A percentile compares a stretch with the other conserved stretches of the same genome.
Conservation (phyloP, 2,888 invertebrate genomes). For the Orthosia incerta region DNA sequence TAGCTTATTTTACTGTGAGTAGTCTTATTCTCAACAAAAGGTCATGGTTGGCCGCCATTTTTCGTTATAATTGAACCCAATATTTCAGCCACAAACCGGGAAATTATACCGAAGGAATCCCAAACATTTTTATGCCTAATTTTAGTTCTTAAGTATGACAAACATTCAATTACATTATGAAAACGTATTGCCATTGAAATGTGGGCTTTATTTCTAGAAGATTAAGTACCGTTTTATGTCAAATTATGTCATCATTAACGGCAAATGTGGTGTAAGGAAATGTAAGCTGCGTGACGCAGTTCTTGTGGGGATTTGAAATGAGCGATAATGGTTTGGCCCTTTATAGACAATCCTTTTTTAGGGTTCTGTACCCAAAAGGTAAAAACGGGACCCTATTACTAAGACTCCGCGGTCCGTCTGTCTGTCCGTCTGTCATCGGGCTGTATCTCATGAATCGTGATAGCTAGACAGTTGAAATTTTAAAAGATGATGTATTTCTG, state of each 20-base stretch:
- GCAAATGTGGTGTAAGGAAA: constrained; percentile 64
- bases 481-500: too few relatives aligned
- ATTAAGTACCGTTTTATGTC: constrained; percentile 58
- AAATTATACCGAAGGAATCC: constrained; percentile 42
- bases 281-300: constrained; percentile 58
- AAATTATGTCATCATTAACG: constrained; percentile 63
- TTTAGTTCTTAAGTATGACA: constrained; percentile 51
- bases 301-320: constrained; percentile 43
- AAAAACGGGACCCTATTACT: too few relatives aligned
- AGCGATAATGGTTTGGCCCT: constrained; percentile 13
- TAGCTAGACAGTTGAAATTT: too few relatives aligned
- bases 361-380: too few relatives aligned
- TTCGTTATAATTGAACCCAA: constrained; percentile 45
- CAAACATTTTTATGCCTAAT: constrained; percentile 51
- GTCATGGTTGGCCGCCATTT: not conserved
- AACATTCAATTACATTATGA: constrained; percentile 39
- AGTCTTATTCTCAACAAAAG: not conserved
- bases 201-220: constrained; percentile 41
- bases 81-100: constrained; percentile 36
- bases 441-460: too few relatives aligned
- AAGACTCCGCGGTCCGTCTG: too few relatives aligned
- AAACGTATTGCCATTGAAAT: constrained; percentile 43
- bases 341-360: not conserved
- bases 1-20: not conserved
- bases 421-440: too few relatives aligned